A percentile compares a stretch with the other conserved stretches of the same genome.
Evolutionary conservation across 2,797 vertebrate genomes (phyloP).

Genomic region (Spondyliosoma cantharus): DNA sequence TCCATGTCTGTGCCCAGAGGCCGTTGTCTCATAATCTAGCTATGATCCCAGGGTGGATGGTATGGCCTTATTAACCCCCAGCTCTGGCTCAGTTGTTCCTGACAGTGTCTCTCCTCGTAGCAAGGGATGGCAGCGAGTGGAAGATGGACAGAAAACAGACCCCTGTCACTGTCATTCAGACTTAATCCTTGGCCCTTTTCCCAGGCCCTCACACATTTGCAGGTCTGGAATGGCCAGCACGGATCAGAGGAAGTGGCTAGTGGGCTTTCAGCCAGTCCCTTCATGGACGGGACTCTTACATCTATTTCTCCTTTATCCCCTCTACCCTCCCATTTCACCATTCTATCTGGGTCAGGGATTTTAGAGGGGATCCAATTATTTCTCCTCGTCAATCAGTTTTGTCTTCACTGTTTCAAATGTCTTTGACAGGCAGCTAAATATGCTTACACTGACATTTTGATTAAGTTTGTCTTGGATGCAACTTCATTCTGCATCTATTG

Average conservation of each 20-base stretch:
- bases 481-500: constrained; percentile 5
- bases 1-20: too few species aligned
- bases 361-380: constrained; percentile 59
- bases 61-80: constrained; percentile 58
- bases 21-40: too few species aligned
- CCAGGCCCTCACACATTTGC: constrained; percentile 70
- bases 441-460: constrained; percentile 32
- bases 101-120: constrained; percentile 22
- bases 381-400: constrained; percentile 46
- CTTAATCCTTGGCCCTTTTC: constrained; percentile 74
- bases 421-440: constrained; percentile 40
- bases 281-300: constrained; percentile 46
- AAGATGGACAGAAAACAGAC: constrained; percentile 57
- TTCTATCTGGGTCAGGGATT: constrained; percentile 49
- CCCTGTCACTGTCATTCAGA: constrained; percentile 78
- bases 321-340: constrained; percentile 28
- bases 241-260: constrained; percentile 73
- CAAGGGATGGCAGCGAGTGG: constrained; percentile 21
- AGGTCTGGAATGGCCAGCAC: constrained; percentile 58
- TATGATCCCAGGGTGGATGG: constrained; percentile 41
- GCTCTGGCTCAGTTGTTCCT: constrained; percentile 36
- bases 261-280: constrained; percentile 64
- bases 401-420: constrained; percentile 43
- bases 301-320: constrained; percentile 62
- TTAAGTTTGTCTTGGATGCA: constrained; percentile 14